Evolutionary conservation across 1,140 invertebrate genomes (phyloP), one percentile per base, ranked within the genome.

Genomic region (Helicoverpa armigera): DNA sequence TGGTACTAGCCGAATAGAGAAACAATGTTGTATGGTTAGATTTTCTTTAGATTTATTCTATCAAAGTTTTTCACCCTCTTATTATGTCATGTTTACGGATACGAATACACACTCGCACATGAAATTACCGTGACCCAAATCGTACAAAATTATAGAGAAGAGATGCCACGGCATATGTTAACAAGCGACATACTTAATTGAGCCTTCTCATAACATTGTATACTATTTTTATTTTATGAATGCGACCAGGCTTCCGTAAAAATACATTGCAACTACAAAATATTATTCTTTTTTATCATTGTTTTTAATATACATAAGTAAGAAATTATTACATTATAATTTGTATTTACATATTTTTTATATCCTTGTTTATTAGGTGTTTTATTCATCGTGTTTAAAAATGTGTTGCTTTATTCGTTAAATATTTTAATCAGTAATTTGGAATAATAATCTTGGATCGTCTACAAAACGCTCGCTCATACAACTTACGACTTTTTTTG

Each of bases 71-170:
- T 48, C 63, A 43, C 18, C 11, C 31, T 43, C 35, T 67, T 11
- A 67, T 67, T 67, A 48, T 67, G 63, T 16, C 9, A 69, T 50
- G 43, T 50, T 50, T 18, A 23, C 65, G 35, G 35, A 61, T 12
- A 61, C 58, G 23, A 18, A 61, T 11, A 61, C 1, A 61, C 23
- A 50, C 16, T 50, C n/a, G n/a, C 7, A 4, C 61, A 50, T 67
- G 9, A 50, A 50, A 50, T 50, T 16, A 69, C 65, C 23, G 9
- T 69, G 65, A 69, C 65, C 35, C 65, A 18, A 69, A 69, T 69
- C 43, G 35, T 50, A 69, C 10, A 69, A 69, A 50, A 69, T 69
- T 69, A 69, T 69, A 69, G 65, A 18, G 16, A 18, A 48, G 61
- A 31, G 35, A n/a, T 69, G 43, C 16, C n/a, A 2, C 23, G 50